Base-by-base conservation (phyloP, 2,888 invertebrate species). In the Tetragonisca angustula region DNA sequence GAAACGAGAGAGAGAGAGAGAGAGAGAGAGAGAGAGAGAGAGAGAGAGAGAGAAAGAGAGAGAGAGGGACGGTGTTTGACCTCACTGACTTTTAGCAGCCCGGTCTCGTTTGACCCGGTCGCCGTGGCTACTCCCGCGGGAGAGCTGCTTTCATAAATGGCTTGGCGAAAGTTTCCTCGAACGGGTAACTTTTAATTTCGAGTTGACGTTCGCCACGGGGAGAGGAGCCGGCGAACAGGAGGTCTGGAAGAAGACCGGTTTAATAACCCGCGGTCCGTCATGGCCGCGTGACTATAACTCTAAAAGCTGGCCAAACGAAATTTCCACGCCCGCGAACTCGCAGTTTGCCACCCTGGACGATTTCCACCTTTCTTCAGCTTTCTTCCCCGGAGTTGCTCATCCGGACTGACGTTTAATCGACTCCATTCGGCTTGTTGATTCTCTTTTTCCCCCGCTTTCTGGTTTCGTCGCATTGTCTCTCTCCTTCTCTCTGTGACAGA, bases 151-250 rank as follows among this genome's bases (percentile, higher is more conserved):
- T 87, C 90, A 76, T 85, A 89, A 89, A 89, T 81, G 88, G 70
- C 77, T 43, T 36, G 68, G 76, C 72, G 72, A 82, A 89, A 89
- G 73, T 88, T 89, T 83, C 72, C 74, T 64, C 80, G 68, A 73
- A 56, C 81, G 73, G 52, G 68, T 74, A 89, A 89, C 85, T 88
- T 89, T 89, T 89, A 87, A 88, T 89, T 89, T 88, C 79, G 56
- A 89, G 81, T 89, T 89, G 89, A 88, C 89, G 83, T 88, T 83
- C 82, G 73, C 76, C 43, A 77, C 76, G 72, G 79, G 71, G 71
- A 56, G n/a, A 56, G 15, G 50, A 62, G 54, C 67, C 36, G 71
- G 72, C 27, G 76, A 19, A 1, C 80, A 76, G 78, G 82, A 84
- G 78, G 15, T 43, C 1, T 81, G 77, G 78, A 84, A 84, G 79